phyloP scores from a whole-genome alignment of 2,797 vertebrate species.

The Artibeus lituratus region DNA sequence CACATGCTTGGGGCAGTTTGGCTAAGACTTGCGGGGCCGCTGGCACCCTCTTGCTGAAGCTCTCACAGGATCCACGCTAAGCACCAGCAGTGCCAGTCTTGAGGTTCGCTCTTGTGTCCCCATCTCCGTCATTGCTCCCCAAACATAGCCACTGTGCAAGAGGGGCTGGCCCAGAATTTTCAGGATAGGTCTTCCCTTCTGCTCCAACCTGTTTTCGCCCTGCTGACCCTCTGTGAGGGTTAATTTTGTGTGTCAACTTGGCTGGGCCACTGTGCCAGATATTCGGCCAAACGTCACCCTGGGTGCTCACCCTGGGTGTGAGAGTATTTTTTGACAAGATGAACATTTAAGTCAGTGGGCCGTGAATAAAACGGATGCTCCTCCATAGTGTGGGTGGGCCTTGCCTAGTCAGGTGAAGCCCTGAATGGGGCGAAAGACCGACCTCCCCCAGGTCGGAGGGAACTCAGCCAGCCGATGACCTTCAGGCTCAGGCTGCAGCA shows the following conservation, averaged over 20 bases:
- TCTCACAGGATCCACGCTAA: rapidly evolving
- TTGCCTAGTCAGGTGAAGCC: neutral
- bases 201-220: too few relatives aligned
- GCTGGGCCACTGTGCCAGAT: neutral
- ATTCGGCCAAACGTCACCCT: neutral
- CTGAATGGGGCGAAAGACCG: neutral
- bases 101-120: neutral
- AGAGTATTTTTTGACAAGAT: neutral
- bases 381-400: neutral
- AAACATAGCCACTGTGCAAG: neutral
- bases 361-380: neutral
- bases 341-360: neutral
- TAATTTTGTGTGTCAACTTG: neutral
- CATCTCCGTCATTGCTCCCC: too few relatives aligned
- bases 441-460: neutral
- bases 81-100: neutral
- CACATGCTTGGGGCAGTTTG: neutral
- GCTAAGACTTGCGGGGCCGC: neutral
- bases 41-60: neutral
- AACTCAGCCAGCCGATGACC: neutral
- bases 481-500: neutral
- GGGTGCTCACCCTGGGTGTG: neutral
- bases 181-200: neutral
- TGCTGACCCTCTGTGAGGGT: neutral
- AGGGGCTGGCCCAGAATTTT: neutral